phyloP scores from a whole-genome alignment of 2,888 invertebrate species.

The Hesperia comma region DNA sequence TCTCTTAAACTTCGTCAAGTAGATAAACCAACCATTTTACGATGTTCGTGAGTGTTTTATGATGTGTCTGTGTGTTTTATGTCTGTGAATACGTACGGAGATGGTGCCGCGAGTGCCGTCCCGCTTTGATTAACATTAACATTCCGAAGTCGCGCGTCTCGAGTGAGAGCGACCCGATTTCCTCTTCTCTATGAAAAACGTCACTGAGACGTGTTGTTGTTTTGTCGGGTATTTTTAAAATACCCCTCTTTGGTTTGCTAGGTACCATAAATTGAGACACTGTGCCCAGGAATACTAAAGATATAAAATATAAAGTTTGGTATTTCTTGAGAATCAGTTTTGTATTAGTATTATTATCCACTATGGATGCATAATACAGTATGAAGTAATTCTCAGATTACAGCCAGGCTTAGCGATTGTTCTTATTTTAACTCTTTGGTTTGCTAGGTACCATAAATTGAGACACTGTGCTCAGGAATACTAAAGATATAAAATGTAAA shows the following conservation, averaged over 20 bases:
- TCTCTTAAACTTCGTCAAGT: not conserved
- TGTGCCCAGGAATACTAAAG: no score
- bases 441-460: no score
- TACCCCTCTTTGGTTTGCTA: not conserved
- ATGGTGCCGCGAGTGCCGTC: slow-evolving; percentile 2
- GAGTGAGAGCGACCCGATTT: slow-evolving; percentile 26
- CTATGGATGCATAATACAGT: no score
- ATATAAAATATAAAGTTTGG: no score
- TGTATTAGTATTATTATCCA: no score
- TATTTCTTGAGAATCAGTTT: no score
- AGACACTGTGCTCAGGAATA: no score
- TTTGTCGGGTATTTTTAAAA: not conserved
- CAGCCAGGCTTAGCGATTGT: no score
- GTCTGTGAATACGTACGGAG: slow-evolving; percentile 5
- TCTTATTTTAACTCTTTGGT: no score
- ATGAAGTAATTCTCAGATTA: no score
- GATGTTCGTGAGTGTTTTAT: not conserved
- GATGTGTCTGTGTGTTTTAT: slow-evolving; percentile 19
- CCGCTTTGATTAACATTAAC: slow-evolving; percentile 15
- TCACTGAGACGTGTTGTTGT: not conserved
- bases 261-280: no score
- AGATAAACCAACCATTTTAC: not conserved
- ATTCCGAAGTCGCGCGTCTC: slow-evolving; percentile 21
- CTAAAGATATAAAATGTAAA: no score
- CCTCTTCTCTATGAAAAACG: slow-evolving; percentile 19